phyloP scores from a whole-genome alignment of 2,888 invertebrate species.

The Allacma fusca region DNA sequence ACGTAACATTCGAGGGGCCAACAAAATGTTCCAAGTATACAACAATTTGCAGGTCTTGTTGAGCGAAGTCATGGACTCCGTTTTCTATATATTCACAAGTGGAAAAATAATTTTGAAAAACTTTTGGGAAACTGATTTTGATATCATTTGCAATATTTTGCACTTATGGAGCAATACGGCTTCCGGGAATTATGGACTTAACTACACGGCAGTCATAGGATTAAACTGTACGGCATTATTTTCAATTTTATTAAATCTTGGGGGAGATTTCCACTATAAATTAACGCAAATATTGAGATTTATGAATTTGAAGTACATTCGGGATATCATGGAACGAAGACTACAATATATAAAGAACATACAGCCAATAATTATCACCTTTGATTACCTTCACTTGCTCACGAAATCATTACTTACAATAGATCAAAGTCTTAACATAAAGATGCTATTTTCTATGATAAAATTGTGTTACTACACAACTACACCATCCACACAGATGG shows the following conservation, averaged over 20 bases:
- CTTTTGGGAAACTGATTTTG: not conserved
- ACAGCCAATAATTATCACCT: no score
- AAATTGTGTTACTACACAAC: no score
- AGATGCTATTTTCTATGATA: no score
- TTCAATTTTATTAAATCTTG: not conserved
- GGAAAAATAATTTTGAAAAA: no score
- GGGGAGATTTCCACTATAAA: not conserved
- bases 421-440: no score
- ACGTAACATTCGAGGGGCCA: not conserved
- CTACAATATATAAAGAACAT: no score
- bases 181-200: not conserved
- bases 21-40: not conserved
- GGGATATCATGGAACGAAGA: not conserved
- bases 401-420: no score
- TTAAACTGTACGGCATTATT: not conserved
- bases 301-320: not conserved
- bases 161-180: slow-evolving; percentile 14
- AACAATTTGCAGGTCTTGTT: not conserved
- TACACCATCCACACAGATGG: no score
- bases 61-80: not conserved
- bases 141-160: not conserved
- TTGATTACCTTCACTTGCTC: no score
- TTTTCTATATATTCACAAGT: not conserved
- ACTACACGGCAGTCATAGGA: slow-evolving; percentile 17
- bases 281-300: not conserved